phyloP scores from a whole-genome alignment of 2,797 vertebrate genomes.

The Takifugu rubripes region DNA sequence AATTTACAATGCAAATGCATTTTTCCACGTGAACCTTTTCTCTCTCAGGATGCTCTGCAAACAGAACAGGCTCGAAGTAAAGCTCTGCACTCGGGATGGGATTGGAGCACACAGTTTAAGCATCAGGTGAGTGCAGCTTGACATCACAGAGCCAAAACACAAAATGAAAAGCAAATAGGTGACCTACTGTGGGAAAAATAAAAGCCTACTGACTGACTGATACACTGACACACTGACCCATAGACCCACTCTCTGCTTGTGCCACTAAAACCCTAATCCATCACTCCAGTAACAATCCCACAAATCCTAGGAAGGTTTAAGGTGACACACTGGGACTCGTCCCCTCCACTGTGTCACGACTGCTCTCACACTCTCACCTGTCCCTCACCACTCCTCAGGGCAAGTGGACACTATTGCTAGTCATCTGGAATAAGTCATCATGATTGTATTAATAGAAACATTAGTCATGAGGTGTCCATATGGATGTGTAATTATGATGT shows the following conservation, averaged over 20 bases:
- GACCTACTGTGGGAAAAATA: conserved; percentile 57
- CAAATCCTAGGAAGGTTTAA: conserved; percentile 64
- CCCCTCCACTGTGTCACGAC: conserved; percentile 32
- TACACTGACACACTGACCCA: conserved; percentile 87
- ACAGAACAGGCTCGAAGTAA: not conserved
- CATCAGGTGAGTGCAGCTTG: conserved; percentile 9
- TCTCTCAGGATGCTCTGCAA: not conserved
- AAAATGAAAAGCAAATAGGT: conserved; percentile 52
- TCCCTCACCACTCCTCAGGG: conserved; percentile 2
- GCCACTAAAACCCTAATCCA: conserved; percentile 76
- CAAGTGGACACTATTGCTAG: conserved; percentile 1
- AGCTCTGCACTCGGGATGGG: conserved; percentile 18
- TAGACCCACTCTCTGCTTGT: conserved; percentile 66
- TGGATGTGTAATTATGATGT: not conserved
- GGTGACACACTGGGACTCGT: conserved; percentile 41
- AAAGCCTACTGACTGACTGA: conserved; percentile 83
- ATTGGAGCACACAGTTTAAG: conserved; percentile 10
- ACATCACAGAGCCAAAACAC: conserved; percentile 29
- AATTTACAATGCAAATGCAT: not conserved
- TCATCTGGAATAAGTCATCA: not conserved
- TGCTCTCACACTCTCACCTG: conserved; percentile 41
- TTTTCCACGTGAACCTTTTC: not conserved
- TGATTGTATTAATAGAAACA: conserved; percentile 14
- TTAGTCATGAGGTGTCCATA: not conserved
- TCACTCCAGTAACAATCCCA: conserved; percentile 71